Evolutionary conservation across 2,797 vertebrate genomes (phyloP), one percentile per base, ranked within the genome.

Genomic region (Malacoraja senta): DNA sequence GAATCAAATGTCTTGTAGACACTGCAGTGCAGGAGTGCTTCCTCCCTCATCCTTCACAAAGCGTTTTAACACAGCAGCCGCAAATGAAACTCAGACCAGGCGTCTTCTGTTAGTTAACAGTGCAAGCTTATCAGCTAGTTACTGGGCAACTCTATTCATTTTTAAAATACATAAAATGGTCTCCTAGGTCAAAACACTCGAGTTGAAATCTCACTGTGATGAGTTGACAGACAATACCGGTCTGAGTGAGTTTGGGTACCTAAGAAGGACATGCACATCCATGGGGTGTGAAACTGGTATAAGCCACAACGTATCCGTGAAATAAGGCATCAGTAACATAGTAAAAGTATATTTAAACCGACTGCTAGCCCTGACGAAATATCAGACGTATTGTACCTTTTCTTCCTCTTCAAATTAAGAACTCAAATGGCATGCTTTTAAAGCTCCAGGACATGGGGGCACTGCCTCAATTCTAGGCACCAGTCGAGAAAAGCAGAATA

Each of bases 1-100:
- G 93, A 96, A 95, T 96, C 96, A 94, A 95, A 96, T 95, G 96
- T 96, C 96, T 96, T 94, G 95, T 94, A 93, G 53, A 76, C 44
- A 35, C 71, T 58, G 35, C 19, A 92, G 90, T 53, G 72, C 38
- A 92, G 72, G 38, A 76, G 44, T 72, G 65, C 15, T 91, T 91
- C 65, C 68, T n/a, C 93, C 35, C 63, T 9, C 88, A 91, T 78
- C 65, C 74, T 91, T 68, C 95, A 94, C 81, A 86, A 94, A 94
- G 95, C 94, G 81, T 92, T 74, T 92, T 92, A 76, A 17, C 72
- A 38, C 12, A 76, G 90, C 68, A 74, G 71, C 71, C 71, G 13
- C 90, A 74, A 29, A 71, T 38, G 84, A 88, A 74, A 92, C 71
- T 92, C 90, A 92, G 71, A 29, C 24, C 90, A 72, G 90, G 44